Conservation (phyloP, 1,140 invertebrate genomes). For the Drosophila burlai region DNA sequence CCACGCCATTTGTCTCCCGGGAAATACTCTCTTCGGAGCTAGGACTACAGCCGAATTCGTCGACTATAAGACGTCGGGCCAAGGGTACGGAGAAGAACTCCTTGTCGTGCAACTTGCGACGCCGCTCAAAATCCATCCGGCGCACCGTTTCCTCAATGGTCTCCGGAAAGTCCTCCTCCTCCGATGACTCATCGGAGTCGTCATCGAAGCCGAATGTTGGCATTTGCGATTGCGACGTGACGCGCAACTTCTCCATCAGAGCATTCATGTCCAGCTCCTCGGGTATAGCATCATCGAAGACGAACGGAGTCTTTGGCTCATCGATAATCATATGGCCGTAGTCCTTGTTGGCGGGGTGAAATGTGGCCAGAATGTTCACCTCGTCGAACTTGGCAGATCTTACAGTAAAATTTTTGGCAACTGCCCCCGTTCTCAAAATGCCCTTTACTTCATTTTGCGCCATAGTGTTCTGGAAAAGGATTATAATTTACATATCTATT, state of each 20-base stretch:
- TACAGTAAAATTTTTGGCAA: background rate
- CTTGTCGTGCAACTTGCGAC: slow-evolving; percentile 66
- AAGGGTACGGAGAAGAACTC: slow-evolving; percentile 58
- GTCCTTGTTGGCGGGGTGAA: slow-evolving; percentile 87
- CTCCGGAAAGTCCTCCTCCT: slow-evolving; percentile 67
- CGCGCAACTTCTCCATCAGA: slow-evolving; percentile 88
- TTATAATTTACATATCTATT: background rate
- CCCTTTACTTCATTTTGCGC: slow-evolving; percentile 15
- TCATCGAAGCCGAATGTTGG: slow-evolving; percentile 64
- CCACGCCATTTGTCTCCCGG: background rate
- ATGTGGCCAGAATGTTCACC: slow-evolving; percentile 65
- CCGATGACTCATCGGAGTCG: slow-evolving; percentile 67
- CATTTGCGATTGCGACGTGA: slow-evolving; percentile 47
- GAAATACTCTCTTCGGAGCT: slow-evolving; percentile 6
- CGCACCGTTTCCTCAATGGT: slow-evolving; percentile 60
- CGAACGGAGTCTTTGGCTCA: slow-evolving; percentile 97
- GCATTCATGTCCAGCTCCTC: slow-evolving; percentile 90
- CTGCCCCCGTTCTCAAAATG: slow-evolving; percentile 37
- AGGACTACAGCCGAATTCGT: slow-evolving; percentile 44
- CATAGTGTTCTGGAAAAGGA: slow-evolving; percentile 1
- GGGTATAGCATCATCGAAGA: slow-evolving; percentile 87
- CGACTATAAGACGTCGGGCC: slow-evolving; percentile 58
- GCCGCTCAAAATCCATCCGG: slow-evolving; percentile 60
- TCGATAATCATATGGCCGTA: slow-evolving; percentile 99
- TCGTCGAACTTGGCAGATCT: slow-evolving; percentile 74